These are phyloP conservation scores for Epizoanthus rinbou DNA, from an alignment of 92 coral and sea anemone genomes.

Conservation along the genomic window DNA sequence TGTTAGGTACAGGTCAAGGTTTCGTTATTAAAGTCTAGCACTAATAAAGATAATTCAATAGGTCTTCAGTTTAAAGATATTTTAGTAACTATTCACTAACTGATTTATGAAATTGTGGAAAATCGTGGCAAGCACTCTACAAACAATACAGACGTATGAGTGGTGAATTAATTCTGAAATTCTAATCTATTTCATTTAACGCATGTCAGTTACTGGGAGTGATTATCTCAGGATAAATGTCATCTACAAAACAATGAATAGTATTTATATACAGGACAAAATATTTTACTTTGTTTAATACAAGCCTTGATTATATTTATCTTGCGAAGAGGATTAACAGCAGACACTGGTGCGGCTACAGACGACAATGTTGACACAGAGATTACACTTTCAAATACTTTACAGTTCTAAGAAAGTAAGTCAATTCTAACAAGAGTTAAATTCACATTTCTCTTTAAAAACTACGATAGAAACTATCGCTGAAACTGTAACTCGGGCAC, in stretches of 20 bases:
- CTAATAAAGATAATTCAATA: not conserved
- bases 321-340: too few relatives aligned
- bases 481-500: too few relatives aligned
- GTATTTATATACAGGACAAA: not conserved
- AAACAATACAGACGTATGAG: not conserved
- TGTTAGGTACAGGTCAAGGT: not conserved
- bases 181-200: not conserved
- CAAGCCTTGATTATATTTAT: not conserved
- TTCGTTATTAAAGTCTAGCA: constrained; percentile 9
- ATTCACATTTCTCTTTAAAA: too few relatives aligned
- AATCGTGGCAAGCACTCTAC: not conserved
- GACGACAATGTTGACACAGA: too few relatives aligned
- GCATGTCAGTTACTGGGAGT: not conserved
- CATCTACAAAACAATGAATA: not conserved
- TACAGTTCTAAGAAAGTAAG: too few relatives aligned
- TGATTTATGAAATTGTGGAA: not conserved
- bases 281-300: not conserved
- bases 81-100: constrained; percentile 4
- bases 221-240: not conserved
- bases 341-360: too few relatives aligned
- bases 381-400: too few relatives aligned
- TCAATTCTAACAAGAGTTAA: too few relatives aligned
- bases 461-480: too few relatives aligned
- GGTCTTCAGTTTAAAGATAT: not conserved
- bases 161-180: not conserved